Percentiles rank a stretch among this genome's conserved stretches.
Conservation (phyloP, 1,140 invertebrate species). For the Pogonus chalceus region DNA sequence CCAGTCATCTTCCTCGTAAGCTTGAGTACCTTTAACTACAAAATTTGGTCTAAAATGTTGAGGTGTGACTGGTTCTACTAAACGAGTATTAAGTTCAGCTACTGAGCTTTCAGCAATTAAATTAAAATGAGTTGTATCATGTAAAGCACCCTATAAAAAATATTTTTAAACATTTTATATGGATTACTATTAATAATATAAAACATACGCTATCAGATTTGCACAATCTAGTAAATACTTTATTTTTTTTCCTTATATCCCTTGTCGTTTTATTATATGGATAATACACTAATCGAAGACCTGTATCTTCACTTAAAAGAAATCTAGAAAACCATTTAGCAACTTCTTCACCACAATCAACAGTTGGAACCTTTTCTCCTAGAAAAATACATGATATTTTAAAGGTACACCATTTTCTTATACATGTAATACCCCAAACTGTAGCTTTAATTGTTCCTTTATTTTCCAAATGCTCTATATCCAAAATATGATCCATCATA, state of each 20-base stretch:
- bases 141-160: constrained; percentile 42
- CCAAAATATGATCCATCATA: constrained; percentile 39
- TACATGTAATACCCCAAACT: constrained; percentile 34
- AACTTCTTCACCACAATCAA: constrained; percentile 45
- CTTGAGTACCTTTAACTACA: constrained; percentile 44
- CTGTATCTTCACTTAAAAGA: constrained; percentile 39
- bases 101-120: constrained; percentile 49
- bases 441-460: constrained; percentile 33
- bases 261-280: constrained; percentile 36
- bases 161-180: background rate
- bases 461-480: constrained; percentile 38
- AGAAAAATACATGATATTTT: constrained; percentile 5
- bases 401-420: background rate
- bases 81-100: constrained; percentile 43
- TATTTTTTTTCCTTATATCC: constrained; percentile 16
- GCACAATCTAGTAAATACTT: constrained; percentile 16
- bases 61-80: constrained; percentile 39
- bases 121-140: constrained; percentile 47
- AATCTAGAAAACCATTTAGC: constrained; percentile 46
- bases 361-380: constrained; percentile 32
- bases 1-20: constrained; percentile 55
- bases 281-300: constrained; percentile 44
- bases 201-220: constrained; percentile 8
- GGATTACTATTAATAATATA: constrained; percentile 8
- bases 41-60: constrained; percentile 53